phyloP scores from a whole-genome alignment of 1,140 invertebrate species.

The Philotrypesis tridentata region DNA sequence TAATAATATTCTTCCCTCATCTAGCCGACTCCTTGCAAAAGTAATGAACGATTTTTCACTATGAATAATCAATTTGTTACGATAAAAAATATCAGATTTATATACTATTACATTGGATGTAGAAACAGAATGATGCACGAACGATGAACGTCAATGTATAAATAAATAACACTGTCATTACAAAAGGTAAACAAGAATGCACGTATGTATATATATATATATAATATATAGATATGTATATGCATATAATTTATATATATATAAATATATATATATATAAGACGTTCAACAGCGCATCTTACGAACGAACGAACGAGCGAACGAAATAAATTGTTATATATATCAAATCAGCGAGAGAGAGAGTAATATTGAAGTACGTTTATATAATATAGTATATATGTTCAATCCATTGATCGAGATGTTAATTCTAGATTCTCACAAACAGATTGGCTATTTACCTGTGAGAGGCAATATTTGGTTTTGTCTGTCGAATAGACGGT shows the following conservation, averaged over 20 bases:
- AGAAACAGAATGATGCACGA: slow-evolving; percentile 41
- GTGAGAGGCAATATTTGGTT: slow-evolving; percentile 20
- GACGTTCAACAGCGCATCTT: slow-evolving; percentile 49
- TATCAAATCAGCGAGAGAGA: slow-evolving; percentile 43
- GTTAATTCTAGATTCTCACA: slow-evolving; percentile 15
- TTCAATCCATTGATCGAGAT: slow-evolving; percentile 32
- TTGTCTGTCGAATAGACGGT: not conserved
- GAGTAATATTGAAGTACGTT: slow-evolving; percentile 35
- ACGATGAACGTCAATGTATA: slow-evolving; percentile 43
- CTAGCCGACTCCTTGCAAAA: not conserved
- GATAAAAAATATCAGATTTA: slow-evolving; percentile 7
- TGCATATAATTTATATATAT: slow-evolving; percentile 30
- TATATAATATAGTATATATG: slow-evolving; percentile 21
- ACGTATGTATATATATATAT: slow-evolving; percentile 39
- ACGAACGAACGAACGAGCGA: slow-evolving; percentile 44
- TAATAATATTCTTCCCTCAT: slow-evolving; percentile 18
- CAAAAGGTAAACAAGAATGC: slow-evolving; percentile 44
- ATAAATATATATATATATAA: slow-evolving; percentile 44
- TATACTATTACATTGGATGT: slow-evolving; percentile 27
- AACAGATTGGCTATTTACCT: slow-evolving; percentile 39
- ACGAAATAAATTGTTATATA: slow-evolving; percentile 40
- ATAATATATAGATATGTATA: slow-evolving; percentile 26
- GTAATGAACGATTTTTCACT: not conserved
- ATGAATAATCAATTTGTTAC: not conserved
- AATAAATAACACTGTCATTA: slow-evolving; percentile 40